Evolutionary conservation across 2,888 invertebrate genomes (phyloP).

Genomic region (Seira ritae): DNA sequence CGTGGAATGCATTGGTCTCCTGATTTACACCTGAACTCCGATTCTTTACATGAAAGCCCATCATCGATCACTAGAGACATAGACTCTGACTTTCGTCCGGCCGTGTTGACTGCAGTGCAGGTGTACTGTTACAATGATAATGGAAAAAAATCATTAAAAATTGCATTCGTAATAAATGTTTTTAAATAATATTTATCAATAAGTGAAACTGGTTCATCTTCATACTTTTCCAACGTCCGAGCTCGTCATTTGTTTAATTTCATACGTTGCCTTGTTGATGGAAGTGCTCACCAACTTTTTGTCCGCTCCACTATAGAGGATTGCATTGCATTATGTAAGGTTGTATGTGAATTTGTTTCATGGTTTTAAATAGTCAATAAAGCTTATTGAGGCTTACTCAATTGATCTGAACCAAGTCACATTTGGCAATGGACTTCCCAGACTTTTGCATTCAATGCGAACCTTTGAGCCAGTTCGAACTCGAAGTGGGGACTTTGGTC

Average conservation of each 20-base stretch:
- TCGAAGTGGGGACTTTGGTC: slow-evolving; percentile 57
- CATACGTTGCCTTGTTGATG: slow-evolving; percentile 44
- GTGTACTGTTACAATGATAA: slow-evolving; percentile 42
- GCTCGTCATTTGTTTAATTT: slow-evolving; percentile 61
- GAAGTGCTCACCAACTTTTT: slow-evolving; percentile 53
- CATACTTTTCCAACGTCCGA: slow-evolving; percentile 60
- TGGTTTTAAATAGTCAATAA: no score
- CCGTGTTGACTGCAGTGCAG: slow-evolving; percentile 52
- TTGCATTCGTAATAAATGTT: neutral
- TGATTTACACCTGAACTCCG: slow-evolving; percentile 66
- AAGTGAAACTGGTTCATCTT: neutral
- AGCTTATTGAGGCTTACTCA: no score
- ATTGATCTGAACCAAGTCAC: slow-evolving; percentile 61
- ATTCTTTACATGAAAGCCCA: slow-evolving; percentile 52
- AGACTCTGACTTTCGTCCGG: slow-evolving; percentile 61
- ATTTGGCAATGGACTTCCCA: slow-evolving; percentile 63
- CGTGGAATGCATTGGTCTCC: slow-evolving; percentile 69
- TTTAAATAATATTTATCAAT: neutral
- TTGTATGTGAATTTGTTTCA: no score
- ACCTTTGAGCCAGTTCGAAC: slow-evolving; percentile 60
- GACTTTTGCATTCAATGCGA: slow-evolving; percentile 54
- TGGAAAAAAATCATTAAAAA: neutral
- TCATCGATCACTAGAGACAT: slow-evolving; percentile 62
- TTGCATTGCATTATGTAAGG: no score
- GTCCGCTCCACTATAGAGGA: slow-evolving; percentile 53